These are phyloP conservation scores for Siphonodentalium dalli DNA, from an alignment of 2,888 invertebrate species.

Conservation along the genomic window DNA sequence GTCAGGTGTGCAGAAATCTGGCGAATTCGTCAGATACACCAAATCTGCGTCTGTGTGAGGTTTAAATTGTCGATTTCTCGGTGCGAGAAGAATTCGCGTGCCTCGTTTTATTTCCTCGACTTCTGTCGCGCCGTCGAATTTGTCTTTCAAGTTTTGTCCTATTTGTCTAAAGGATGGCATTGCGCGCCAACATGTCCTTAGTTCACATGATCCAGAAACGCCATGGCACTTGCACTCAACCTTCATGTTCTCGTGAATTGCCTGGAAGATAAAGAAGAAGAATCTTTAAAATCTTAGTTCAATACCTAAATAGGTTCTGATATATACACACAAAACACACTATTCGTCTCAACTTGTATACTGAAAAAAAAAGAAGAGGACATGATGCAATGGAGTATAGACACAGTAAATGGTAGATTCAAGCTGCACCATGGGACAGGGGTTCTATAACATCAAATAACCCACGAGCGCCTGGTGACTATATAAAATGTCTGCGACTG, in stretches of 20 bases:
- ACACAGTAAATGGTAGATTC: no score
- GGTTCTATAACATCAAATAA: no score
- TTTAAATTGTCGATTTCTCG: constrained; percentile 70
- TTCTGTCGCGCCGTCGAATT: constrained; percentile 90
- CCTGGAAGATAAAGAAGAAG: constrained; percentile 52
- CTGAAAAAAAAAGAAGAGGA: no score
- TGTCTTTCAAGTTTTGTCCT: constrained; percentile 86
- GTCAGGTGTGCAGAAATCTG: constrained; percentile 83
- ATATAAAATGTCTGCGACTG: no score
- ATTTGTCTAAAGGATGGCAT: constrained; percentile 88
- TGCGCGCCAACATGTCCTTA: constrained; percentile 96
- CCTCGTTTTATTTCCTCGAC: constrained; percentile 68
- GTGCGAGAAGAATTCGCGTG: constrained; percentile 67
- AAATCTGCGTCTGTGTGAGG: constrained; percentile 89
- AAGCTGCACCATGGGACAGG: no score
- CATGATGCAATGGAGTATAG: no score
- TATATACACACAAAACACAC: neutral
- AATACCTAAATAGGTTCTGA: neutral
- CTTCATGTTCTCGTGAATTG: constrained; percentile 74
- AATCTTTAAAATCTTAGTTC: constrained; percentile 2
- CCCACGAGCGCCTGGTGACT: no score
- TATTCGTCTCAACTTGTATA: no score
- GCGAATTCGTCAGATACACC: constrained; percentile 93
- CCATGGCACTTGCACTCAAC: constrained; percentile 89
- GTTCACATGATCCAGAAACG: constrained; percentile 92